Evolutionary conservation across 2,888 invertebrate species (phyloP).

Genomic region (Plagiodera versicolora): DNA sequence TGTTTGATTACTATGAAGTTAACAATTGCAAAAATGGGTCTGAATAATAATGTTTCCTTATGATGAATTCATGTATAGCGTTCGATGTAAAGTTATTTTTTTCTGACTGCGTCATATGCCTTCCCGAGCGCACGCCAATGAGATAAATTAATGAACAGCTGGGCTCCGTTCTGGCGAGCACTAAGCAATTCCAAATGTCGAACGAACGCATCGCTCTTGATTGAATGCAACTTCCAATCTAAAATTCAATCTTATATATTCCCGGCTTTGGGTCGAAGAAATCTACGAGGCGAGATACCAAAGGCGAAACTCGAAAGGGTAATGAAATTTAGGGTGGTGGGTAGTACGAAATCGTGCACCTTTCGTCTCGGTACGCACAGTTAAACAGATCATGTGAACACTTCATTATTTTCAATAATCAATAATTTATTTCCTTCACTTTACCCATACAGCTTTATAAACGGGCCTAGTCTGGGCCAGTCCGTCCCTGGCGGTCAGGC

Average conservation of each 20-base stretch:
- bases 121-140: slow-evolving; percentile 30
- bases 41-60: no score
- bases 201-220: slow-evolving; percentile 33
- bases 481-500: slow-evolving; percentile 40
- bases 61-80: no score
- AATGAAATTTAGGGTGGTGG: neutral
- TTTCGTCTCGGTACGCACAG: no score
- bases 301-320: neutral
- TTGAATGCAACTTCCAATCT: slow-evolving; percentile 31
- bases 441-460: no score
- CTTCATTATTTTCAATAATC: no score
- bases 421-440: no score
- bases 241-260: slow-evolving; percentile 31
- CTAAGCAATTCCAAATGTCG: slow-evolving; percentile 35
- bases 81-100: no score
- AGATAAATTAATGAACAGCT: slow-evolving; percentile 38
- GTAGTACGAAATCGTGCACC: no score
- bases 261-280: slow-evolving; percentile 17
- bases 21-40: no score
- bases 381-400: no score
- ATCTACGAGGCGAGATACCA: neutral
- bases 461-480: no score
- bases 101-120: slow-evolving; percentile 41
- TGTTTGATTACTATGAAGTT: no score
- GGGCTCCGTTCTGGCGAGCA: slow-evolving; percentile 36